Percentiles rank a stretch among this genome's conserved stretches.
Evolutionary conservation across 2,888 invertebrate species (phyloP).

Genomic region (Andrena fulva): DNA sequence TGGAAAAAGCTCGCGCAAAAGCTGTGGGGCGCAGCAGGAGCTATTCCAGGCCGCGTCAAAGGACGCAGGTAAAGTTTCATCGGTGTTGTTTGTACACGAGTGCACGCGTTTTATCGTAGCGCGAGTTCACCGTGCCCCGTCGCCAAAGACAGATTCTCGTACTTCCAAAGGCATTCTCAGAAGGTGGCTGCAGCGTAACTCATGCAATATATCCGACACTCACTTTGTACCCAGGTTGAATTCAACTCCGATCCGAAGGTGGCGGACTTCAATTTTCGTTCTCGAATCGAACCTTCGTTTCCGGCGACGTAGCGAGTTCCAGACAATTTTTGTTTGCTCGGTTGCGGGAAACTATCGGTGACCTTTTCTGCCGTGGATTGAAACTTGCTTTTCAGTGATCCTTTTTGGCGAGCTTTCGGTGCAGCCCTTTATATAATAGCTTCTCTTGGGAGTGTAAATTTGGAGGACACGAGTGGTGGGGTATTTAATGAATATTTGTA

Average conservation of each 20-base stretch:
- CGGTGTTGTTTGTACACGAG: conserved; percentile 35
- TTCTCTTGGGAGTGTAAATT: background rate
- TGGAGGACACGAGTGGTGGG: background rate
- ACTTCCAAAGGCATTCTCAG: conserved; percentile 58
- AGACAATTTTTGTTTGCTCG: conserved; percentile 5
- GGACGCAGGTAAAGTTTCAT: conserved; percentile 36
- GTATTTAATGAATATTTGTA: background rate
- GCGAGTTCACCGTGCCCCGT: background rate
- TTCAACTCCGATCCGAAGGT: conserved; percentile 42
- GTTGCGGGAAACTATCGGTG: conserved; percentile 45
- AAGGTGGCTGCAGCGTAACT: conserved; percentile 45
- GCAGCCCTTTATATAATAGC: background rate
- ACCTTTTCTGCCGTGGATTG: background rate
- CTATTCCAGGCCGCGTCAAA: conserved; percentile 14
- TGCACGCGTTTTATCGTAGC: conserved; percentile 21
- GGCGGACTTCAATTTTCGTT: conserved; percentile 56
- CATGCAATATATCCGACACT: conserved; percentile 62
- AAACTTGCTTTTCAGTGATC: background rate
- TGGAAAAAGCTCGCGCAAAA: background rate
- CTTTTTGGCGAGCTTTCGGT: background rate
- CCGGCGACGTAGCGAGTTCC: conserved; percentile 8
- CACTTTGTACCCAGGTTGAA: conserved; percentile 55
- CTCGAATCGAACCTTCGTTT: conserved; percentile 17
- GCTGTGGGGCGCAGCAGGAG: background rate
- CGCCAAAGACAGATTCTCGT: conserved; percentile 48